phyloP scores from a whole-genome alignment of 2,888 invertebrate genomes.

The Acrobasis suavella region DNA sequence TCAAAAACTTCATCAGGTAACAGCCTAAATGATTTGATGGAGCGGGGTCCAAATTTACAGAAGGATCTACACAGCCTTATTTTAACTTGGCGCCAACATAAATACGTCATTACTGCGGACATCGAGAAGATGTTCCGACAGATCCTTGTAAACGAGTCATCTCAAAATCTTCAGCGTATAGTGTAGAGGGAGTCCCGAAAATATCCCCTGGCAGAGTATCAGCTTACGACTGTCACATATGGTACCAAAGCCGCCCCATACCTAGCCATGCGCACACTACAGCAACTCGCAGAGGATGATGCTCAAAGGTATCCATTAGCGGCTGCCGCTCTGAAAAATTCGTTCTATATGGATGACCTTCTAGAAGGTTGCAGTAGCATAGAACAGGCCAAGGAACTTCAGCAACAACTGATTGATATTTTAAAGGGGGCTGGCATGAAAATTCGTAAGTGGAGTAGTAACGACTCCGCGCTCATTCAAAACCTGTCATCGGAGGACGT shows the following conservation, averaged over 20 bases:
- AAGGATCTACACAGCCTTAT: constrained; percentile 26
- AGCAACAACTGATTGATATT: constrained; percentile 17
- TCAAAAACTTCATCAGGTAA: constrained; percentile 22
- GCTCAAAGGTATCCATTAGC: constrained; percentile 9
- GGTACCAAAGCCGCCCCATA: constrained; percentile 1
- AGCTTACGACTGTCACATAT: too few species aligned
- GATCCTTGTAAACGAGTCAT: constrained; percentile 21
- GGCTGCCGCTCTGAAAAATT: background rate
- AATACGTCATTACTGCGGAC: constrained; percentile 30
- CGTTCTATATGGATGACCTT: constrained; percentile 20
- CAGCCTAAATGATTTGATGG: constrained; percentile 33
- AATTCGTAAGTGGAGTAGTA: too few species aligned
- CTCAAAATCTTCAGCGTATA: too few species aligned
- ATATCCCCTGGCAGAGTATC: too few species aligned
- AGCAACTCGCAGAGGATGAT: constrained; percentile 23
- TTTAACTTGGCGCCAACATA: constrained; percentile 30
- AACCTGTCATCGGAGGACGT: too few species aligned
- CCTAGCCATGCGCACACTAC: constrained; percentile 23
- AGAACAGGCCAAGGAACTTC: background rate
- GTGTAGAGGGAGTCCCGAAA: too few species aligned
- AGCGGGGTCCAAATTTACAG: constrained; percentile 30
- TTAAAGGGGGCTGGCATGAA: constrained; percentile 2
- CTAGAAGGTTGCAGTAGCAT: background rate
- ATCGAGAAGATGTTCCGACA: constrained; percentile 33
- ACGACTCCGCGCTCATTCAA: too few species aligned